phyloP scores from a whole-genome alignment of 2,888 invertebrate genomes.

The Mythimna lalbum region DNA sequence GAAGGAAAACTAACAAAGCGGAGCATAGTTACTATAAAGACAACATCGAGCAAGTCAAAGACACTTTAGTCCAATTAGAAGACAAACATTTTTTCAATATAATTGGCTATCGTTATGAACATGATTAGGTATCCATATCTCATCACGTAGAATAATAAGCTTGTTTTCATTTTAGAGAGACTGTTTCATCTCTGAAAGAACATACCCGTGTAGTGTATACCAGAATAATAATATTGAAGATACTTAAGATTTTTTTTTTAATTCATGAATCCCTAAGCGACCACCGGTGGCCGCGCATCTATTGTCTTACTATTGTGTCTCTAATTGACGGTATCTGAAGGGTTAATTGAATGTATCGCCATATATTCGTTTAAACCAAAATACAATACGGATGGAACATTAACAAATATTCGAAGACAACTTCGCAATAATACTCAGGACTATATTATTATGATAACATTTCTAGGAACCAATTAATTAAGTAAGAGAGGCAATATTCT shows the following conservation, averaged over 20 bases:
- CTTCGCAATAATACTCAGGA: not conserved
- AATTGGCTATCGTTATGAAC: constrained; percentile 9
- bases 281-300: too few relatives aligned
- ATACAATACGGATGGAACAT: not conserved
- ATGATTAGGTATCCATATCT: not conserved
- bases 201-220: not conserved
- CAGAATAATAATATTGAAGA: not conserved
- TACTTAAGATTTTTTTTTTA: too few relatives aligned
- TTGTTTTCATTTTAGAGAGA: not conserved
- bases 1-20: constrained; percentile 1
- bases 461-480: not conserved
- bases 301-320: too few relatives aligned
- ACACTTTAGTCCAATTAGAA: constrained; percentile 23
- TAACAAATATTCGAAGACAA: not conserved
- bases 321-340: too few relatives aligned
- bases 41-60: not conserved
- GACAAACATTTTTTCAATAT: constrained; percentile 9
- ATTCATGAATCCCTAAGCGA: too few relatives aligned
- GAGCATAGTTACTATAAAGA: constrained; percentile 18
- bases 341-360: not conserved
- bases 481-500: not conserved
- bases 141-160: not conserved
- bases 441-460: not conserved
- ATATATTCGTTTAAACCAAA: not conserved
- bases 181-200: not conserved